Evolutionary conservation across 2,888 invertebrate genomes (phyloP).

Genomic region (Torymus aiolomorphi): DNA sequence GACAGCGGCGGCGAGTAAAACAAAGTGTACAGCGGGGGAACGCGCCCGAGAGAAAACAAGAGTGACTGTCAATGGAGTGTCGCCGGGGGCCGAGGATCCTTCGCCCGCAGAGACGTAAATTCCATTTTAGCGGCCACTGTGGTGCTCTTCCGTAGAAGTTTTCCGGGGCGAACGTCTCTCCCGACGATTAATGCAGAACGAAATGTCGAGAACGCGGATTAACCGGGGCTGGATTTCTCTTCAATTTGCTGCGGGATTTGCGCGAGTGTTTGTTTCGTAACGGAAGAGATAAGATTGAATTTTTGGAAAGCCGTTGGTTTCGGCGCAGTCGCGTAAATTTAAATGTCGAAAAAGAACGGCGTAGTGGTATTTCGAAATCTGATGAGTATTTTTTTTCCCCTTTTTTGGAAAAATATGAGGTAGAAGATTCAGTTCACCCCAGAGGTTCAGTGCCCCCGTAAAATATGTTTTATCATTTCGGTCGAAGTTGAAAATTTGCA

Average conservation of each 20-base stretch:
- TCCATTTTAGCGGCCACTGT: not conserved
- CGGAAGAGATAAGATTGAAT: no score
- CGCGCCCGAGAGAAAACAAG: not conserved
- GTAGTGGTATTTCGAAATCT: no score
- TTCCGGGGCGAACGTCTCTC: not conserved
- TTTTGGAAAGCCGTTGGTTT: no score
- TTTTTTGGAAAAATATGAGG: no score
- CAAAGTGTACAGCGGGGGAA: not conserved
- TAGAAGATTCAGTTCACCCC: no score
- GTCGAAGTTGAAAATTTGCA: no score
- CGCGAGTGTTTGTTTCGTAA: not conserved
- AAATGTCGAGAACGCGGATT: conserved; percentile 18
- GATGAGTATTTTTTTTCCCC: no score
- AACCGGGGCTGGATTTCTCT: conserved; percentile 2
- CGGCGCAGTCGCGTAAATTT: no score
- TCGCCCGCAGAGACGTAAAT: conserved; percentile 9
- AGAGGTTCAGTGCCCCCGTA: no score
- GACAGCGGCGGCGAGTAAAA: conserved; percentile 4
- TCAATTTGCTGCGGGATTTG: conserved; percentile 20
- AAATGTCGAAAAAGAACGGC: no score
- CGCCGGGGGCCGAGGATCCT: not conserved
- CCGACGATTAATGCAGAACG: conserved; percentile 22
- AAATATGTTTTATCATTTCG: no score
- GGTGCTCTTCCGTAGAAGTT: not conserved
- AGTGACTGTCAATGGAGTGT: conserved; percentile 18